These are phyloP conservation scores for Heliothis peltigera DNA, from an alignment of 2,888 invertebrate genomes.

Conservation along the genomic window DNA sequence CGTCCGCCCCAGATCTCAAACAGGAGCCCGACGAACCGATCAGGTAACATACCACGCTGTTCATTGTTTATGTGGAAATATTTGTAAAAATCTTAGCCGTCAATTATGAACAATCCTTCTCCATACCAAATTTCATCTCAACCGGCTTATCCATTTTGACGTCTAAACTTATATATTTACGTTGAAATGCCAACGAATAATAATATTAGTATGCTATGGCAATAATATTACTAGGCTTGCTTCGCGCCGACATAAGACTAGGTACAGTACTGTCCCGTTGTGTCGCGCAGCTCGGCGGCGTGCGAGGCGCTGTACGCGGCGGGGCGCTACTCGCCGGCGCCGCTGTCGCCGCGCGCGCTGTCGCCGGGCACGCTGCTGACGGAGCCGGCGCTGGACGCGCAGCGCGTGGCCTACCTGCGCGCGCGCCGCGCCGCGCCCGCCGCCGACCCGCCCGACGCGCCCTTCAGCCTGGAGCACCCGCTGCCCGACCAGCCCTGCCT, in stretches of 20 bases:
- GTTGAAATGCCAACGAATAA: too few species aligned
- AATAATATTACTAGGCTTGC: too few species aligned
- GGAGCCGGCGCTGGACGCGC: constrained; percentile 93
- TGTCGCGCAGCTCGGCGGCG: constrained; percentile 62
- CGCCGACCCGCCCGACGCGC: constrained; percentile 96
- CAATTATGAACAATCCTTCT: too few species aligned
- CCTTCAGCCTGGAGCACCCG: constrained; percentile 97
- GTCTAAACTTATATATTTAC: too few species aligned
- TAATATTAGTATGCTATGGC: too few species aligned
- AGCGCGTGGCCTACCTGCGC: constrained; percentile 93
- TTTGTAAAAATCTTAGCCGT: too few species aligned
- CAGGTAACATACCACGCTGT: neutral
- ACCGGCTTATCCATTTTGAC: too few species aligned
- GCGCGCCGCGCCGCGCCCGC: constrained; percentile 89
- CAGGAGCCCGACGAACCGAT: constrained; percentile 27
- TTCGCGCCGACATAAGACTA: too few species aligned
- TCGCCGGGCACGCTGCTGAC: constrained; percentile 94
- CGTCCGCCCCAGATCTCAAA: neutral
- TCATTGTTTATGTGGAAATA: neutral
- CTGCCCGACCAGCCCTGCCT: constrained; percentile 96
- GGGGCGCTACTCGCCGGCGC: constrained; percentile 96
- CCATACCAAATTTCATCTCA: too few species aligned
- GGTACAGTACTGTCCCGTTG: too few species aligned
- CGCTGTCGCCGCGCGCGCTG: constrained; percentile 91
- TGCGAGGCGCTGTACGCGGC: constrained; percentile 90